Conservation (phyloP, 2,113 vertebrate genomes). For the Nematolebias whitei region DNA sequence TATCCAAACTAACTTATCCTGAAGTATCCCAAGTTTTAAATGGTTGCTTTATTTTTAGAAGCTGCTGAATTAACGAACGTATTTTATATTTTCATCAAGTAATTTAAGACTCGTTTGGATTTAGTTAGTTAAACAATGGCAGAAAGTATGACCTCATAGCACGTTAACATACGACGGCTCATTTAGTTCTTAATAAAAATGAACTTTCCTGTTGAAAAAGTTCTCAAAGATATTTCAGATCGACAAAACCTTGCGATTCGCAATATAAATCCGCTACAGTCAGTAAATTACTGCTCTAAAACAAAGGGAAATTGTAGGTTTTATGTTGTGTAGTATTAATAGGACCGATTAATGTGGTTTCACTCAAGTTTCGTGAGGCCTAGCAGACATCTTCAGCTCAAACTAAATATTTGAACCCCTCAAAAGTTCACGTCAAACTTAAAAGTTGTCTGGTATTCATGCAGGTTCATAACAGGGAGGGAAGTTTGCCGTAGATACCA, state of each 20-base stretch:
- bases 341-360: constrained; percentile 62
- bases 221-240: constrained; percentile 19
- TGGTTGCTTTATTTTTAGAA: neutral
- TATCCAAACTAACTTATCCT: constrained; percentile 59
- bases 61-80: neutral
- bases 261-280: neutral
- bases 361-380: constrained; percentile 63
- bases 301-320: too few relatives aligned
- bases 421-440: too few relatives aligned
- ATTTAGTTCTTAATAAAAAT: neutral
- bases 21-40: constrained; percentile 22
- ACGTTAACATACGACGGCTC: constrained; percentile 24
- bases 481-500: too few relatives aligned
- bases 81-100: too few relatives aligned
- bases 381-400: neutral
- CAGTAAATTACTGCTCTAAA: neutral
- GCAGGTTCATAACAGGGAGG: too few relatives aligned
- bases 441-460: too few relatives aligned
- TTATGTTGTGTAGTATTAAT: too few relatives aligned
- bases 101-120: neutral
- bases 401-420: too few relatives aligned
- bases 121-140: too few relatives aligned
- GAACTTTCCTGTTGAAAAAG: neutral
- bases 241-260: neutral
- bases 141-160: too few relatives aligned